These are phyloP conservation scores for Myotis brandtii DNA, from an alignment of 2,113 vertebrate species.

Conservation along the genomic window DNA sequence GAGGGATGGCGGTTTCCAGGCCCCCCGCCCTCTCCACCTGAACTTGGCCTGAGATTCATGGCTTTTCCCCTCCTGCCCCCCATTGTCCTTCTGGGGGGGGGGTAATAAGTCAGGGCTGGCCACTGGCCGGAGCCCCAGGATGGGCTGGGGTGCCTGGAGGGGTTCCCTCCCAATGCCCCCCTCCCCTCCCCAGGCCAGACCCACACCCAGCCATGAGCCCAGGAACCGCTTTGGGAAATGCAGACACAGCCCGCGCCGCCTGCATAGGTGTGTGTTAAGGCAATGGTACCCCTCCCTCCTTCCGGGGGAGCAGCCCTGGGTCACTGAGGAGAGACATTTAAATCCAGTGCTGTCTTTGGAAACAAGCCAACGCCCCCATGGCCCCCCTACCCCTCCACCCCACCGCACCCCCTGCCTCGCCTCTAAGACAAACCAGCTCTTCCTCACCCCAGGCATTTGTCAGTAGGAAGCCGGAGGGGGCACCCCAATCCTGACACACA, in stretches of 20 bases:
- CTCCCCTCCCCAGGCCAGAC: not conserved
- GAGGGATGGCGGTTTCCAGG: not conserved
- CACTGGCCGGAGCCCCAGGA: not conserved
- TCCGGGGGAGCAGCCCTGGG: slow-evolving; percentile 71
- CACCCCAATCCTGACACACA: no score
- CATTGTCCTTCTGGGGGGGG: no score
- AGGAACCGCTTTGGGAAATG: slow-evolving; percentile 58
- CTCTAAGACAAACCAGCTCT: slow-evolving; percentile 74
- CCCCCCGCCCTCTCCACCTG: not conserved
- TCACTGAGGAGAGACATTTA: slow-evolving; percentile 68
- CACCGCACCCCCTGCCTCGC: slow-evolving; percentile 43
- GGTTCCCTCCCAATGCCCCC: not conserved
- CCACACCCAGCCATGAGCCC: slow-evolving; percentile 4
- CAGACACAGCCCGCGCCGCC: slow-evolving; percentile 54
- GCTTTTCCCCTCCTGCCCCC: not conserved
- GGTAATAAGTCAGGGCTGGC: not conserved
- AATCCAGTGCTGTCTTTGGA: slow-evolving; percentile 73
- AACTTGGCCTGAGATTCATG: not conserved
- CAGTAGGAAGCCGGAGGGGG: no score
- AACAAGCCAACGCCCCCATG: slow-evolving; percentile 71
- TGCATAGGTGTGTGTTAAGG: slow-evolving; percentile 78
- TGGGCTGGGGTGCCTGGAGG: not conserved
- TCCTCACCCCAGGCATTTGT: no score
- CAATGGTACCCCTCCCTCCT: slow-evolving; percentile 72
- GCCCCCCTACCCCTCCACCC: slow-evolving; percentile 55